These are phyloP conservation scores for Xenopus petersii DNA, from an alignment of 2,797 vertebrate species.

Conservation along the genomic window DNA sequence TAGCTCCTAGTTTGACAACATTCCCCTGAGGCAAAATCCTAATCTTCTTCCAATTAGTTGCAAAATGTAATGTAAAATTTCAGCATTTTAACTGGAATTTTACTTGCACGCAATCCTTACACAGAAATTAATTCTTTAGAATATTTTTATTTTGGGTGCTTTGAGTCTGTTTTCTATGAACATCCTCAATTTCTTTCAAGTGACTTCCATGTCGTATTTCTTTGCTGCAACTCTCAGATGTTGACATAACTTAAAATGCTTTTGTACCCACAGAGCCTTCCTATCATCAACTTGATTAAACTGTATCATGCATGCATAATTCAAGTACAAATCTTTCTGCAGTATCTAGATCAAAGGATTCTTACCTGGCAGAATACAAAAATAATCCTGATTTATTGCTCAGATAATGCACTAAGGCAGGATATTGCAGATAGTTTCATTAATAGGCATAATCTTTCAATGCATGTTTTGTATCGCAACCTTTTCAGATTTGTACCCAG, in stretches of 20 bases:
- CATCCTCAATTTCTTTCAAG: slow-evolving; percentile 57
- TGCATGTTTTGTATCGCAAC: not conserved
- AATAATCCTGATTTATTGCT: slow-evolving; percentile 28
- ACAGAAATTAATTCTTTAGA: slow-evolving; percentile 72
- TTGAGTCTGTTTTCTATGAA: slow-evolving; percentile 57
- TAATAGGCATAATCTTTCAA: slow-evolving; percentile 3
- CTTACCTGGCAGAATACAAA: slow-evolving; percentile 1
- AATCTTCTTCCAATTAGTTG: slow-evolving; percentile 83
- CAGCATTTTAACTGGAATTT: slow-evolving; percentile 74
- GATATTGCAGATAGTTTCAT: not conserved
- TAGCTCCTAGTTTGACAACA: slow-evolving; percentile 77
- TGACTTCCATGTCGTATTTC: slow-evolving; percentile 50
- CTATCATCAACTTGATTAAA: slow-evolving; percentile 33
- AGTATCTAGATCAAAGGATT: slow-evolving; percentile 23
- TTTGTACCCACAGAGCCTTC: slow-evolving; percentile 38
- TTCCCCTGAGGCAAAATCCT: slow-evolving; percentile 77
- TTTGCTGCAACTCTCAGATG: slow-evolving; percentile 12
- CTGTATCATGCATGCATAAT: slow-evolving; percentile 49
- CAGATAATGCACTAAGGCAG: not conserved
- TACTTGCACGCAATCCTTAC: slow-evolving; percentile 70
- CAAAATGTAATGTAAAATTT: slow-evolving; percentile 79
- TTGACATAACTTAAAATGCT: slow-evolving; percentile 34
- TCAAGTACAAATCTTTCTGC: slow-evolving; percentile 29
- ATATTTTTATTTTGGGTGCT: slow-evolving; percentile 67
- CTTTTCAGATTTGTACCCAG: not conserved